A percentile compares a stretch with the other conserved stretches of the same genome.
Evolutionary conservation across 2,888 invertebrate genomes (phyloP).

Genomic region (Teleogryllus oceanicus): DNA sequence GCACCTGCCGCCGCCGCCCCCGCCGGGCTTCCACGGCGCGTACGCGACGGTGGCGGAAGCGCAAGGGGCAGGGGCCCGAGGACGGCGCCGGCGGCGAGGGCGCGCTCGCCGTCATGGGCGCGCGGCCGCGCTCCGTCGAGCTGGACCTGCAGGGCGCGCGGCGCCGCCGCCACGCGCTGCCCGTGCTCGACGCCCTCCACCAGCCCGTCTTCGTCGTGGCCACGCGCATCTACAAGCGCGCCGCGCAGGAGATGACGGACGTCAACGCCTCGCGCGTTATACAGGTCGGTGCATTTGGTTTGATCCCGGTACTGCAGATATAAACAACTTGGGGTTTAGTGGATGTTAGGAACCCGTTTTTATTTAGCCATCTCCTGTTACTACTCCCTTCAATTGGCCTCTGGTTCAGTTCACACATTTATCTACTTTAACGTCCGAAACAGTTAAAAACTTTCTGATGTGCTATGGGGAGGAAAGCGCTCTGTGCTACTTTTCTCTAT

Average conservation of each 20-base stretch:
- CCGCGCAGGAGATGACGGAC: constrained; percentile 76
- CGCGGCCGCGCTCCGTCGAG: constrained; percentile 84
- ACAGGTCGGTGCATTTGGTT: constrained; percentile 34
- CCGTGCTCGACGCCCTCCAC: not conserved
- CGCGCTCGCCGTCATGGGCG: constrained; percentile 76
- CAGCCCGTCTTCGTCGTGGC: constrained; percentile 57
- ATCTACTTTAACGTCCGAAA: too few relatives aligned
- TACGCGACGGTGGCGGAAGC: constrained; percentile 81
- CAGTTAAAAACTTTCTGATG: too few relatives aligned
- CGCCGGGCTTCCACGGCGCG: constrained; percentile 72
- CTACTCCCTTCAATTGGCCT: too few relatives aligned
- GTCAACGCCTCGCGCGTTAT: constrained; percentile 47
- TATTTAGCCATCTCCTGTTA: too few relatives aligned
- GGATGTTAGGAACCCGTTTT: too few relatives aligned
- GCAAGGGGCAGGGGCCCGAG: constrained; percentile 63
- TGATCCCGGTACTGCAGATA: too few relatives aligned
- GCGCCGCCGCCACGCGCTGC: constrained; percentile 52
- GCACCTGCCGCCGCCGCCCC: constrained; percentile 74
- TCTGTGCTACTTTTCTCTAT: too few relatives aligned
- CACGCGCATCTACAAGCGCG: constrained; percentile 76
- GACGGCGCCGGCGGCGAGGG: constrained; percentile 67
- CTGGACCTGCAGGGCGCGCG: constrained; percentile 74
- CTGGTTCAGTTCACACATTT: too few relatives aligned
- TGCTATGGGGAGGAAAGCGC: too few relatives aligned
- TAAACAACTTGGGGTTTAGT: too few relatives aligned